Evolutionary conservation across 2,888 invertebrate species (phyloP).

Genomic region (Mellilla xanthometata): DNA sequence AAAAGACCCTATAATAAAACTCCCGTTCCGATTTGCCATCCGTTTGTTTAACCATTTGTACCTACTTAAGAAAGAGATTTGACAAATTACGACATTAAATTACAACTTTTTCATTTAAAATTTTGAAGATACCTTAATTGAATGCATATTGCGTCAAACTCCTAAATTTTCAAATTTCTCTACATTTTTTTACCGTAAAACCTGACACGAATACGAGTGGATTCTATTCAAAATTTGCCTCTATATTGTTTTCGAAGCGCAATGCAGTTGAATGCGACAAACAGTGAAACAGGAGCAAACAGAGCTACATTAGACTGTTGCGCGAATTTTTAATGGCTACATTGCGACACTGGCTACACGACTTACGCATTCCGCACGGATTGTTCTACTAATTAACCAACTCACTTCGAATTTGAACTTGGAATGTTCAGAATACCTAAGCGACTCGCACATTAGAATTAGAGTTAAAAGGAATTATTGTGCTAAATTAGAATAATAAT

Average conservation of each 20-base stretch:
- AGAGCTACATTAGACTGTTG: conserved; percentile 27
- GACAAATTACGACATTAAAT: no score
- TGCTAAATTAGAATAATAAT: background rate
- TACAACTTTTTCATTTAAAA: no score
- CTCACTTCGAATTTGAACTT: conserved; percentile 8
- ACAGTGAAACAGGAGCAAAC: conserved; percentile 8
- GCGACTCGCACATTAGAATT: conserved; percentile 15
- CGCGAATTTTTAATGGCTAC: conserved; percentile 26
- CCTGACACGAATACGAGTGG: no score
- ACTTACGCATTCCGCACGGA: conserved; percentile 25
- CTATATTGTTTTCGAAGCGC: conserved; percentile 41
- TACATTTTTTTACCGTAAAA: no score
- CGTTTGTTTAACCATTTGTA: no score
- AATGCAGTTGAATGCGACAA: conserved; percentile 52
- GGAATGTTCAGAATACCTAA: conserved; percentile 12
- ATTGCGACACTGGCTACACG: background rate
- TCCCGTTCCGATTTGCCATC: no score
- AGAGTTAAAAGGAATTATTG: background rate
- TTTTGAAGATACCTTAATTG: no score
- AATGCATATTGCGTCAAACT: no score
- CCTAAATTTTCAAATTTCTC: no score
- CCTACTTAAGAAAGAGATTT: no score
- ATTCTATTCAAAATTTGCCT: no score
- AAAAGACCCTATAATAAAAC: no score
- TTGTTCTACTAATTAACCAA: conserved; percentile 29